A percentile compares a stretch with the other conserved stretches of the same genome.
Evolutionary conservation across 2,797 vertebrate species (phyloP).

Genomic region (Macropus fuliginosus): DNA sequence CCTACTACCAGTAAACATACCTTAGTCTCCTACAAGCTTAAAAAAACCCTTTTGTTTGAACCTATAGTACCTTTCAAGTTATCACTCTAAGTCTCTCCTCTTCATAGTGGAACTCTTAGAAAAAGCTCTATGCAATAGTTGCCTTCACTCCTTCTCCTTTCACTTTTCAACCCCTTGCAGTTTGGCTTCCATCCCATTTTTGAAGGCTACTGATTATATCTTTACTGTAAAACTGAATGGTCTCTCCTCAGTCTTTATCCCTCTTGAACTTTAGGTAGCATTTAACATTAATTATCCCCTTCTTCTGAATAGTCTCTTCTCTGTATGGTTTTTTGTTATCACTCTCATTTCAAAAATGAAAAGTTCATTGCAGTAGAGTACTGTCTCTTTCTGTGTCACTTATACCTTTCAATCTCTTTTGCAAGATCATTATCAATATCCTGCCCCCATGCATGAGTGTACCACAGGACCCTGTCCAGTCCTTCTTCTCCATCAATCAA

Average conservation of each 20-base stretch:
- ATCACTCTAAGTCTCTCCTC: background rate
- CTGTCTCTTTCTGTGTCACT: slow-evolving; percentile 18
- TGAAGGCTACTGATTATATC: background rate
- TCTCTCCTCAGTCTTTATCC: slow-evolving; percentile 20
- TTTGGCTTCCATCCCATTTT: background rate
- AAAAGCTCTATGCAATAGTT: slow-evolving; percentile 20
- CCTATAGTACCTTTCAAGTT: background rate
- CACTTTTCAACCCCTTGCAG: background rate
- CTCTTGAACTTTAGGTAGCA: slow-evolving; percentile 11
- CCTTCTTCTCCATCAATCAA: background rate
- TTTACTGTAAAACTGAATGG: background rate
- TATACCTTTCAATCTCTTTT: background rate
- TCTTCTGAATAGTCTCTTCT: background rate
- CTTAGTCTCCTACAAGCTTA: background rate
- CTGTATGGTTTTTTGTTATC: slow-evolving; percentile 25
- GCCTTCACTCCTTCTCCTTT: background rate
- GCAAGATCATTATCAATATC: background rate
- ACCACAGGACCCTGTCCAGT: background rate
- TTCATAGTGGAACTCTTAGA: background rate
- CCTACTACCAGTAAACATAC: background rate
- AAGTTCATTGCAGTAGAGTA: slow-evolving; percentile 26
- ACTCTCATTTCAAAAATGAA: slow-evolving; percentile 47
- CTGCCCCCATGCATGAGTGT: background rate
- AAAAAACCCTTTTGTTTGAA: background rate
- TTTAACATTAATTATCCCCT: background rate